Conservation (phyloP, 1,140 invertebrate genomes). For the Bacillus rossius region DNA sequence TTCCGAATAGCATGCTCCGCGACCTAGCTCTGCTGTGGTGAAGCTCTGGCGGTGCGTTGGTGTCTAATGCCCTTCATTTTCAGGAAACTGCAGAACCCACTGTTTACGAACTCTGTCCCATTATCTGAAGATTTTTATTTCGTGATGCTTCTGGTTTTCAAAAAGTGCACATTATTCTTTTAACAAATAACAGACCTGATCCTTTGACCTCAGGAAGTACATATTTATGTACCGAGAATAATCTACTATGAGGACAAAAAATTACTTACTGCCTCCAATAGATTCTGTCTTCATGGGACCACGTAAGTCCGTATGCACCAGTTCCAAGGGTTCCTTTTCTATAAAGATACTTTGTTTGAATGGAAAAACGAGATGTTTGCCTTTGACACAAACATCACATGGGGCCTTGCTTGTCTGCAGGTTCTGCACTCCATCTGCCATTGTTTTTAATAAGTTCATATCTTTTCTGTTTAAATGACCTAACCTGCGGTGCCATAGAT, state of each 20-base stretch:
- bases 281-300: conserved; percentile 36
- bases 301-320: conserved; percentile 41
- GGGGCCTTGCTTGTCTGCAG: too few relatives aligned
- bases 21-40: conserved; percentile 41
- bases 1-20: conserved; percentile 41
- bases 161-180: conserved; percentile 24
- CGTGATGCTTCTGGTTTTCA: neutral
- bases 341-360: too few relatives aligned
- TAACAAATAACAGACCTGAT: conserved; percentile 33
- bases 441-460: too few relatives aligned
- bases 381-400: too few relatives aligned
- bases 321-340: conserved; percentile 16
- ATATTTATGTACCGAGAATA: conserved; percentile 34
- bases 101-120: conserved; percentile 1
- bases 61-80: conserved; percentile 23
- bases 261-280: conserved; percentile 38
- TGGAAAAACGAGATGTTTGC: too few relatives aligned
- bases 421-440: too few relatives aligned
- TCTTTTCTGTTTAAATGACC: too few relatives aligned
- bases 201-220: conserved; percentile 40
- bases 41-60: conserved; percentile 28
- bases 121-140: conserved; percentile 1
- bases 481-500: too few relatives aligned
- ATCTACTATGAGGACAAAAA: conserved; percentile 43
- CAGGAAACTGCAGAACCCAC: conserved; percentile 4